A percentile compares a stretch with the other conserved stretches of the same genome.
Conservation (phyloP, 2,113 vertebrate genomes). For the Pycnonotus jocosus region DNA sequence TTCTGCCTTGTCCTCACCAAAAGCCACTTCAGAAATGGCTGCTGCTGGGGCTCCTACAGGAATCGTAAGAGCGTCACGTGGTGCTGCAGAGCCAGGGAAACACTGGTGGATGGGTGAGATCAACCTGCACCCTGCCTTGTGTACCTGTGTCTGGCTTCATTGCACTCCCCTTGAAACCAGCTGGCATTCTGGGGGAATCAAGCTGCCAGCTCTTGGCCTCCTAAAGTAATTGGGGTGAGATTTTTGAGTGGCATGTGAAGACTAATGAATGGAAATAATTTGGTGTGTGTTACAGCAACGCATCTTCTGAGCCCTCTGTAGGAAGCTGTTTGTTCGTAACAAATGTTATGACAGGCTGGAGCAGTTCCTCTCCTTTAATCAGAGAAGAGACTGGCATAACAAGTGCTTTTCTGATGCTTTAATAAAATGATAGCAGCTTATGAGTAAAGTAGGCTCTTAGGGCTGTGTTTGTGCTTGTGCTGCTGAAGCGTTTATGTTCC, state of each 20-base stretch:
- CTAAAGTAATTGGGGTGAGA: not conserved
- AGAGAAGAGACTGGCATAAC: constrained; percentile 8
- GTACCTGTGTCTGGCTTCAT: not conserved
- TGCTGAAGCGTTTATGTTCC: not conserved
- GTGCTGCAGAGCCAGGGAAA: not conserved
- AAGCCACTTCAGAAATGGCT: not conserved
- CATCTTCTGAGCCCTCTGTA: not conserved
- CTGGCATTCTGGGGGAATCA: not conserved
- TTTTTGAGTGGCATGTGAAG: not conserved
- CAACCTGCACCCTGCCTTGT: not conserved
- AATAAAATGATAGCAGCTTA: constrained; percentile 1
- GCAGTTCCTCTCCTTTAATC: constrained; percentile 34
- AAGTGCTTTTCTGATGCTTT: constrained; percentile 6
- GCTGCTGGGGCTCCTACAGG: not conserved
- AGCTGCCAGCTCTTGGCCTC: not conserved
- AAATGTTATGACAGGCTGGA: constrained; percentile 39
- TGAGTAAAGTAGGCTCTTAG: constrained; percentile 19
- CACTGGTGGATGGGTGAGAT: not conserved
- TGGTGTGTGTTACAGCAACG: not conserved
- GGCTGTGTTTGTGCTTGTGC: not conserved
- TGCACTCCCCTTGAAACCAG: not conserved
- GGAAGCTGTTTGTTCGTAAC: constrained; percentile 33
- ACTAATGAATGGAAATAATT: constrained; percentile 23
- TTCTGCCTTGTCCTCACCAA: not conserved
- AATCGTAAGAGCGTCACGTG: accelerated